These are phyloP conservation scores for Heliothis peltigera DNA, from an alignment of 2,888 invertebrate species.

Conservation along the genomic window DNA sequence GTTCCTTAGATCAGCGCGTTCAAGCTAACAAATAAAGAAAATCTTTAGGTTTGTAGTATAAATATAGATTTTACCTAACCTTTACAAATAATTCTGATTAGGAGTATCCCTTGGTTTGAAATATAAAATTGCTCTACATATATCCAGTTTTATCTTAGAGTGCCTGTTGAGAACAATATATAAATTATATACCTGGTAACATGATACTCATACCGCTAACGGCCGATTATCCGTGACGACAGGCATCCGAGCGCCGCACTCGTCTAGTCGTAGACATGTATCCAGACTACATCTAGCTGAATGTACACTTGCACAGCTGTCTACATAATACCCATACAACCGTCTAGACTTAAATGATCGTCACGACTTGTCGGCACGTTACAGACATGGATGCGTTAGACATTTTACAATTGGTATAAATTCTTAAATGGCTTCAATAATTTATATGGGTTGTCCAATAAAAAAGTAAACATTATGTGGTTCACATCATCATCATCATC, in stretches of 20 bases:
- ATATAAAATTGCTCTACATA: no score
- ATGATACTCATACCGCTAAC: slow-evolving; percentile 6
- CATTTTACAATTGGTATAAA: neutral
- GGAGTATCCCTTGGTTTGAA: no score
- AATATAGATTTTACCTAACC: no score
- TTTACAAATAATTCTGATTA: no score
- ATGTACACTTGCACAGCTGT: slow-evolving; percentile 19
- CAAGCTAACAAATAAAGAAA: no score
- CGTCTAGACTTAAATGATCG: slow-evolving; percentile 42
- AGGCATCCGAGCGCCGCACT: slow-evolving; percentile 8
- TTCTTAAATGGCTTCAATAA: neutral
- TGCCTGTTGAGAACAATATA: neutral
- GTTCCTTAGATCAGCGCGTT: no score
- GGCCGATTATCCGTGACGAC: slow-evolving; percentile 16
- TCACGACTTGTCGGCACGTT: slow-evolving; percentile 11
- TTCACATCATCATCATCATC: no score
- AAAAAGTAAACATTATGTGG: no score
- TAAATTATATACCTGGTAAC: neutral
- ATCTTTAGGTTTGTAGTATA: no score
- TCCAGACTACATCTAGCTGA: slow-evolving; percentile 19
- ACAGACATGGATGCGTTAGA: neutral
- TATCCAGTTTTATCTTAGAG: neutral
- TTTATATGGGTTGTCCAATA: no score
- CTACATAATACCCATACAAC: slow-evolving; percentile 9
- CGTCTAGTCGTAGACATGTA: slow-evolving; percentile 31